A percentile compares a stretch with the other conserved stretches of the same genome.
These are phyloP conservation scores for Polyommatus icarus DNA, from an alignment of 2,888 invertebrate species.

Conservation along the genomic window DNA sequence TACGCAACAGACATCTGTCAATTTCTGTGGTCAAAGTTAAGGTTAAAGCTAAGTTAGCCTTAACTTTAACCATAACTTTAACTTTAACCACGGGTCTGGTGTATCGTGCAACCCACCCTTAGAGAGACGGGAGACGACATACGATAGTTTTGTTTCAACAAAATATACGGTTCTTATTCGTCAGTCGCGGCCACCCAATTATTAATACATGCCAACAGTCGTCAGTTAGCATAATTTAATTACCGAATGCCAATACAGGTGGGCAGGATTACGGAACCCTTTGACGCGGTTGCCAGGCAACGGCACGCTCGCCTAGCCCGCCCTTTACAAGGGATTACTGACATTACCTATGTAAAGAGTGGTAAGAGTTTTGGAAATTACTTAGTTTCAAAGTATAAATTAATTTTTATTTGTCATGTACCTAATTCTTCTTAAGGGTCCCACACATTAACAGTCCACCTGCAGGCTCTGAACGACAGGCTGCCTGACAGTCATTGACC, in stretches of 20 bases:
- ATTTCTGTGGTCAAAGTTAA: too few relatives aligned
- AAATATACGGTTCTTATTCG: neutral
- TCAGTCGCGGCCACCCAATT: neutral
- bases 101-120: too few relatives aligned
- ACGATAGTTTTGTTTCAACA: neutral
- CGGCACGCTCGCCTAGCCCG: slow-evolving; percentile 68
- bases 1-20: too few relatives aligned
- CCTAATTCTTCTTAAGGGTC: too few relatives aligned
- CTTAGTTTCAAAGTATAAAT: neutral
- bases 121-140: too few relatives aligned
- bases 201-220: neutral
- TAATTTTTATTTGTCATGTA: too few relatives aligned
- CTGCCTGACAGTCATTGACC: too few relatives aligned
- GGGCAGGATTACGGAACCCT: slow-evolving; percentile 39
- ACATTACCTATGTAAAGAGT: slow-evolving; percentile 26
- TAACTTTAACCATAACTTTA: too few relatives aligned
- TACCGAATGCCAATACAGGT: slow-evolving; percentile 22
- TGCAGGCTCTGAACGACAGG: too few relatives aligned
- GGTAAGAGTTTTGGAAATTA: neutral
- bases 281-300: slow-evolving; percentile 58
- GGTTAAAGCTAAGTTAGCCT: too few relatives aligned
- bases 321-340: slow-evolving; percentile 49
- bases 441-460: too few relatives aligned
- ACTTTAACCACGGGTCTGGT: too few relatives aligned
- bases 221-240: slow-evolving; percentile 9